Base-by-base conservation (phyloP, 2,888 invertebrate species). In the Sarcophaga subvicina region DNA sequence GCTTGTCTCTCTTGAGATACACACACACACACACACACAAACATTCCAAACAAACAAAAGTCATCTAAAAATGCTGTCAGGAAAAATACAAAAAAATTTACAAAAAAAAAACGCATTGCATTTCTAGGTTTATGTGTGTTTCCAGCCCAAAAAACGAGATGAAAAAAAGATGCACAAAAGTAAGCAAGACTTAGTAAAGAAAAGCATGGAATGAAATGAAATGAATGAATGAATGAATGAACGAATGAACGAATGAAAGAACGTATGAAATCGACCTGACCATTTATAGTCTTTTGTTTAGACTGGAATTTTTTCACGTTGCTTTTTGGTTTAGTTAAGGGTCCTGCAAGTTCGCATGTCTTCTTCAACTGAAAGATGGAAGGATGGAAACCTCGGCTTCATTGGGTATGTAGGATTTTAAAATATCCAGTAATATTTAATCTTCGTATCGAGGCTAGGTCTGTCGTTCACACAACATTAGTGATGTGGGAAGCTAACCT, bases 221-320 rank as follows among this genome's bases (percentile, higher is more conserved):
- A 37, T 10, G 37, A 37, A 8, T 37, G 37, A 86, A 54, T 54
- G 25, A 22, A 72, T n/a, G n/a, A 37, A 37, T 10, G 37, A 37
- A 8, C 8, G 37, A n/a, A n/a, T n/a, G n/a, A 37, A 64, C 66
- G 80, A 86, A 54, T 54, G 25, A 22, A 72, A 67, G 54, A 59
- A 72, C 73, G 77, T 14, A 83, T 77, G 80, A 69, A 86, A 73
- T 83, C 72, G 63, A 80, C 83, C 86, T 80, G 83, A 76, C 49
- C 86, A 80, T 86, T 83, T 69, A 80, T 77, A 77, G 72, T 27
- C 76, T 76, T 54, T 76, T 54, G 17, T 72, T 45, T 78, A 69
- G 14, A 22, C 64, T 14, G 27, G 2, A 54, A 37, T 5, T 75
- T 79, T 70, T 82, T 59, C 14, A 60, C 27, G 59, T 75, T 79